Base-by-base conservation (phyloP, 1,140 invertebrate genomes). In the Drosophila trapezifrons region DNA sequence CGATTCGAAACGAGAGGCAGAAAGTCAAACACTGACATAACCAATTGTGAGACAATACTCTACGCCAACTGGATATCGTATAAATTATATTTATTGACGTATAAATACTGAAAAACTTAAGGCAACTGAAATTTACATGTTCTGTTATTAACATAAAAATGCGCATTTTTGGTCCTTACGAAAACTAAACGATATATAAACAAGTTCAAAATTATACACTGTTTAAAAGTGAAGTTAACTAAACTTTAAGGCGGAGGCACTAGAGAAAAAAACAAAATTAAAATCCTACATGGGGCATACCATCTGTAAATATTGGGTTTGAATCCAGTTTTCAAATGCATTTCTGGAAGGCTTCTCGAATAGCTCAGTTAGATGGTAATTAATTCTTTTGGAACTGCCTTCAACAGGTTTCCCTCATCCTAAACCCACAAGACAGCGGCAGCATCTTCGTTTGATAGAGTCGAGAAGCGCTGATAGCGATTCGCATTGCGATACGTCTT, bases 381-480 rank as follows among this genome's bases (percentile, higher is more conserved):
- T 9, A 10, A 15, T 7, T 20, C 20, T 3, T 38, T 20, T 29
- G 0, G 32, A 25, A 20, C 37, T 40, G n/a, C 0, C 15, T 52
- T 32, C 13, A 37, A 47, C 27, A 35, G 42, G 15, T 10, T 49
- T 15, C 20, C 15, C 12, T 18, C 9, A 27, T 27, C 69, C 69
- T 79, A 91, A 37, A 91, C 90, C 90, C 90, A 91, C 40, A 91
- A 71, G 38, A 91, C 90, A 8, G 87, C 80, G 42, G 90, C 76
- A 13, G 87, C 85, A 60, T 91, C 90, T 57, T 91, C 90, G 29
- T 90, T 90, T 18, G 90, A 87, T 29, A 91, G 63, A n/a, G 90
- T 91, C n/a, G 90, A 91, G 52, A 91, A 91, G 37, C 90, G 77
- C 56, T 91, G 90, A 59, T 90, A 90, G 29, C 82, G 87, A 58